These are phyloP conservation scores for Chouioia cunea DNA, from an alignment of 2,888 invertebrate species.

Conservation along the genomic window DNA sequence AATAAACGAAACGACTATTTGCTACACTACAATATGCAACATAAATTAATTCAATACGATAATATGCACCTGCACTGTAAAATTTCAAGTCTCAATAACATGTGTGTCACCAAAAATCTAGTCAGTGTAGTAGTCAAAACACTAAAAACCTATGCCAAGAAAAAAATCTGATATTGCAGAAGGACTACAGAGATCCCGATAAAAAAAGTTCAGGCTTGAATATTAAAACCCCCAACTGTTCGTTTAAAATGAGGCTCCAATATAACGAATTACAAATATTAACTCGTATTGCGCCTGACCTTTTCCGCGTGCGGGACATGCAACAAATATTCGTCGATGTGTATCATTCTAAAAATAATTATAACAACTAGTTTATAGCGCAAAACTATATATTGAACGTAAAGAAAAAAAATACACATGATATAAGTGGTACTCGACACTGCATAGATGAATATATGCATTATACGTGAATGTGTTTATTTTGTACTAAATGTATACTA, in stretches of 20 bases:
- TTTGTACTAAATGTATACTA: slow-evolving; percentile 61
- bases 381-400: slow-evolving; percentile 27
- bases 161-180: background rate
- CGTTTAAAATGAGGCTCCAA: background rate
- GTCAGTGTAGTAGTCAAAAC: slow-evolving; percentile 34
- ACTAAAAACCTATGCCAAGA: too few species aligned
- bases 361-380: slow-evolving; percentile 31
- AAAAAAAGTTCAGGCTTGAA: slow-evolving; percentile 19
- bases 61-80: slow-evolving; percentile 12
- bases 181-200: slow-evolving; percentile 4
- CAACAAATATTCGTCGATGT: slow-evolving; percentile 39
- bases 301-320: slow-evolving; percentile 33
- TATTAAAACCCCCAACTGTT: background rate
- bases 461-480: slow-evolving; percentile 58
- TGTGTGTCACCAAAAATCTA: slow-evolving; percentile 34
- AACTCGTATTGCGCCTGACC: slow-evolving; percentile 15
- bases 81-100: slow-evolving; percentile 39
- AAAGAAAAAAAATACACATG: slow-evolving; percentile 18
- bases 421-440: slow-evolving; percentile 27
- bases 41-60: slow-evolving; percentile 7
- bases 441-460: slow-evolving; percentile 35
- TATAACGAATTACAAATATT: slow-evolving; percentile 7
- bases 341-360: slow-evolving; percentile 33
- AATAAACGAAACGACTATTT: slow-evolving; percentile 18
- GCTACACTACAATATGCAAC: slow-evolving; percentile 14